These are phyloP conservation scores for Drosophila ficusphila DNA, from an alignment of 1,140 invertebrate genomes.

Conservation along the genomic window DNA sequence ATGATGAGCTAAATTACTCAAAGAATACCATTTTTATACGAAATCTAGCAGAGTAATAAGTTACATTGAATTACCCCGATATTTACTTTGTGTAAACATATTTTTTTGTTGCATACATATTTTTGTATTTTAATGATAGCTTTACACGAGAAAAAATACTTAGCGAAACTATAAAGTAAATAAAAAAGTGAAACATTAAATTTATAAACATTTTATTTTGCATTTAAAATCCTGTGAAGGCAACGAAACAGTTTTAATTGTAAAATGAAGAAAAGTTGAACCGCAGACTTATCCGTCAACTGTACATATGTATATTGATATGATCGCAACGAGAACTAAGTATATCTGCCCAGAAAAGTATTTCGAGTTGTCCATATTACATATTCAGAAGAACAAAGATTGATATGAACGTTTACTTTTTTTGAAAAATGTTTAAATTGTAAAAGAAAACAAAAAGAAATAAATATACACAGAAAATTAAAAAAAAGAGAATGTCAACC, in stretches of 20 bases:
- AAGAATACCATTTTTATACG: conserved; percentile 54
- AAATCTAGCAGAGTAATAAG: conserved; percentile 26
- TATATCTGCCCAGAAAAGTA: conserved; percentile 47
- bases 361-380: conserved; percentile 63
- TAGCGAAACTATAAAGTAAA: conserved; percentile 26
- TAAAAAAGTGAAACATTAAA: conserved; percentile 25
- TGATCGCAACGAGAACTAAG: conserved; percentile 33
- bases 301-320: conserved; percentile 50
- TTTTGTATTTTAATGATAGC: conserved; percentile 66
- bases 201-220: conserved; percentile 51
- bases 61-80: conserved; percentile 49
- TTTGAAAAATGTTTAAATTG: conserved; percentile 65
- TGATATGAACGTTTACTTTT: conserved; percentile 69
- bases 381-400: conserved; percentile 47
- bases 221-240: conserved; percentile 61
- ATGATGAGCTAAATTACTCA: conserved; percentile 62
- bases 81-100: conserved; percentile 49
- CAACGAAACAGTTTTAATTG: conserved; percentile 59
- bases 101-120: conserved; percentile 47
- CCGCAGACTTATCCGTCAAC: conserved; percentile 52
- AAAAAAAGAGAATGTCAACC: conserved; percentile 26
- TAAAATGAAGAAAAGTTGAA: conserved; percentile 31
- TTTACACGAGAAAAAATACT: conserved; percentile 28
- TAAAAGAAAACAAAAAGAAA: conserved; percentile 34
- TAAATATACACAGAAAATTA: conserved; percentile 24